Evolutionary conservation across 1,140 invertebrate species (phyloP).

Genomic region (Drosophila erecta): DNA sequence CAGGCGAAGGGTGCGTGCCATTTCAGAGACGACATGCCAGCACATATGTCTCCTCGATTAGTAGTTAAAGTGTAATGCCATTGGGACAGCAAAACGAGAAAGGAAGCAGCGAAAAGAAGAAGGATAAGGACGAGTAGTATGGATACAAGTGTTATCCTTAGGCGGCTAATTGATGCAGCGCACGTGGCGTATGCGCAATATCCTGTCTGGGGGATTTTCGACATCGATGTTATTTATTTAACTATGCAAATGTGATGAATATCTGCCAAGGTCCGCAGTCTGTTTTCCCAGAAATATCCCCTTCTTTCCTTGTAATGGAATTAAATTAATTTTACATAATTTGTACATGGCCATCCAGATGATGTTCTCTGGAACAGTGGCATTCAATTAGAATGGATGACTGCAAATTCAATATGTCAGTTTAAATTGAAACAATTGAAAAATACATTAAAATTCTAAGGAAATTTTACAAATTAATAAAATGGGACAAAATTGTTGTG

Average conservation of each 20-base stretch:
- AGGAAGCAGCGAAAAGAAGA: not conserved
- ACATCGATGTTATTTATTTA: slow-evolving; percentile 33
- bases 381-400: not conserved
- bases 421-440: not conserved
- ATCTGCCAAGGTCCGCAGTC: slow-evolving; percentile 16
- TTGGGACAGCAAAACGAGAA: not conserved
- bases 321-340: slow-evolving; percentile 46
- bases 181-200: slow-evolving; percentile 38
- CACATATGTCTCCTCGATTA: slow-evolving; percentile 56
- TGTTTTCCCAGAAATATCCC: not conserved
- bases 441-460: not conserved
- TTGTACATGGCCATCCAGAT: slow-evolving; percentile 21
- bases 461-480: not conserved
- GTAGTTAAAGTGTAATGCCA: slow-evolving; percentile 14
- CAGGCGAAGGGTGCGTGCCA: slow-evolving; percentile 35
- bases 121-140: not conserved
- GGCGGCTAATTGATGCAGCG: slow-evolving; percentile 27
- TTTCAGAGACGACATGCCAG: slow-evolving; percentile 45
- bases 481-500: not conserved
- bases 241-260: slow-evolving; percentile 41
- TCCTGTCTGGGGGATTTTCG: slow-evolving; percentile 17
- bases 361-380: slow-evolving; percentile 2
- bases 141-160: slow-evolving; percentile 10
- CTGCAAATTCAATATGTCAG: not conserved
- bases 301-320: slow-evolving; percentile 14